Percentiles rank a stretch among this genome's conserved stretches.
These are phyloP conservation scores for Cosmia trapezina DNA, from an alignment of 2,888 invertebrate species.

Conservation along the genomic window DNA sequence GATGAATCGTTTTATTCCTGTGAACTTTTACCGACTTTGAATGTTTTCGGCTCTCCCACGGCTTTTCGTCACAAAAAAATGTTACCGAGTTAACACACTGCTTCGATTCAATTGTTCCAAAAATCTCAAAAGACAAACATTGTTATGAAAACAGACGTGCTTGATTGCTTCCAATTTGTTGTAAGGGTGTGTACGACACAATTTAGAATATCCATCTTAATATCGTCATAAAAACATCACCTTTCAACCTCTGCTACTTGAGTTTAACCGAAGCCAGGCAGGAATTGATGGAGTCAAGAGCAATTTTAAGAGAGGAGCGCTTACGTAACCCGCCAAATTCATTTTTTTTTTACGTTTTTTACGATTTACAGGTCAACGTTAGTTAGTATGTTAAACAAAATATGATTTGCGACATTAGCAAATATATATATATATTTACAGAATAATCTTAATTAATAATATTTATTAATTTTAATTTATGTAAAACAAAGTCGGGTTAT, in stretches of 20 bases:
- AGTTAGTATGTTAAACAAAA: not conserved
- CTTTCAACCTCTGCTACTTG: not conserved
- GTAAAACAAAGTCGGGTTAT: too few relatives aligned
- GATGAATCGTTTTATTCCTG: constrained; percentile 17
- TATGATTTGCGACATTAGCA: not conserved
- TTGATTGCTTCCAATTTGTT: constrained; percentile 24
- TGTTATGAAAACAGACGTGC: constrained; percentile 1
- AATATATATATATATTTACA: too few relatives aligned
- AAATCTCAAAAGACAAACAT: constrained; percentile 9
- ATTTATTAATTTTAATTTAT: too few relatives aligned
- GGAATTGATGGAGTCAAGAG: not conserved
- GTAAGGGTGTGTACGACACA: not conserved
- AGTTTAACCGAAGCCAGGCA: not conserved
- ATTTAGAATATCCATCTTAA: not conserved
- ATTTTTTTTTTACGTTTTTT: not conserved
- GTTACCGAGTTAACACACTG: constrained; percentile 16
- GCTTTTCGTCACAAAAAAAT: constrained; percentile 39
- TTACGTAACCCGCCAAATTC: not conserved
- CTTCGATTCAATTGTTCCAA: constrained; percentile 9
- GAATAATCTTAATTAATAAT: too few relatives aligned
- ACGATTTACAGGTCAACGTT: not conserved
- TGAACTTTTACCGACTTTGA: constrained; percentile 1
- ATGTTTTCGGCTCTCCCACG: constrained; percentile 36
- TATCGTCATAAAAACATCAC: not conserved
- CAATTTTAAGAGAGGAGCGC: too few relatives aligned